Percentiles rank a stretch among this genome's conserved stretches.
Evolutionary conservation across 1,140 invertebrate genomes (phyloP).

Genomic region (Ceratosolen solmsi): DNA sequence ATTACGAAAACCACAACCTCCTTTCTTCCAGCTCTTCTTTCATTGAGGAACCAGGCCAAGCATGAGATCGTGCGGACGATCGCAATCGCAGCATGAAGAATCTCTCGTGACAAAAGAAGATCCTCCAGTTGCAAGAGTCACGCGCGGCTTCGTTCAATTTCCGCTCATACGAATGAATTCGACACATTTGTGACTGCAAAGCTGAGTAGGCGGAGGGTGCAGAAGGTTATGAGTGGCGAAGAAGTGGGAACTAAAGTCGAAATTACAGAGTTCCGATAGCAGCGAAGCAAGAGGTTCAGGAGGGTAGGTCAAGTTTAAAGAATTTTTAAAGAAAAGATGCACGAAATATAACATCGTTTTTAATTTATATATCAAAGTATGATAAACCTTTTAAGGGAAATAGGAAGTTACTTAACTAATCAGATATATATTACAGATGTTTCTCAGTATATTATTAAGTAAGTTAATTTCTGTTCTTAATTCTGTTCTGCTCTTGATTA

Average conservation of each 20-base stretch:
- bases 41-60: slow-evolving; percentile 22
- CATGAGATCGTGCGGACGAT: not conserved
- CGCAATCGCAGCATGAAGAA: not conserved
- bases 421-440: no score
- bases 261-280: not conserved
- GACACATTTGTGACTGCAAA: not conserved
- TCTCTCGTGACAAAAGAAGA: slow-evolving; percentile 1
- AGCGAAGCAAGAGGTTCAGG: not conserved
- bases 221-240: no score
- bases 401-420: no score
- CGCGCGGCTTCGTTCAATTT: slow-evolving; percentile 16
- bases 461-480: no score
- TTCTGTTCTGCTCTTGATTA: no score
- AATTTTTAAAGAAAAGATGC: not conserved
- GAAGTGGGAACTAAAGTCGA: not conserved
- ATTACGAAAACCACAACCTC: not conserved
- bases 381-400: no score
- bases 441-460: no score
- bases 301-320: not conserved
- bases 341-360: no score
- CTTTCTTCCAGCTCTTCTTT: not conserved
- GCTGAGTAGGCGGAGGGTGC: no score
- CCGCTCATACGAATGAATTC: not conserved
- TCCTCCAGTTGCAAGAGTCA: slow-evolving; percentile 5
- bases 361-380: no score